Evolutionary conservation across 2,797 vertebrate genomes (phyloP).

Genomic region (Discoglossus pictus): DNA sequence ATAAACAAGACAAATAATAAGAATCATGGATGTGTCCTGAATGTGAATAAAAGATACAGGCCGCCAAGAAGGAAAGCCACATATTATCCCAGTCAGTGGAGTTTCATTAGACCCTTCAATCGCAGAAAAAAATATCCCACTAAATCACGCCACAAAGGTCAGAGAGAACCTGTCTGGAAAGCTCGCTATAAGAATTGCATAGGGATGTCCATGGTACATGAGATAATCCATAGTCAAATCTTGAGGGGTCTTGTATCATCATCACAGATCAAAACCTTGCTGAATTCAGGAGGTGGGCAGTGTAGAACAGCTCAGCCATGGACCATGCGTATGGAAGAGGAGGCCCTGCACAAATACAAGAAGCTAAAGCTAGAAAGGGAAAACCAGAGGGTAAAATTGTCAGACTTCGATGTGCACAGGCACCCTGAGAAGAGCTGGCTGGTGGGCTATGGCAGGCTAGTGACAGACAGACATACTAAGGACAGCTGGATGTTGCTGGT

Average conservation of each 20-base stretch:
- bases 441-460: slow-evolving; percentile 74
- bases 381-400: slow-evolving; percentile 60
- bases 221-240: slow-evolving; percentile 67
- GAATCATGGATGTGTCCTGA: too few relatives aligned
- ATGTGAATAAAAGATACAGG: too few relatives aligned
- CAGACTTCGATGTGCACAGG: slow-evolving; percentile 72
- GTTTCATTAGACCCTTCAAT: slow-evolving; percentile 1
- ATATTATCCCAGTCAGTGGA: too few relatives aligned
- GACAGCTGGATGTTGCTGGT: slow-evolving; percentile 73
- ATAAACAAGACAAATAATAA: too few relatives aligned
- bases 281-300: slow-evolving; percentile 49
- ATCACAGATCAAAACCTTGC: slow-evolving; percentile 68
- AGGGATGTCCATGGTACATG: slow-evolving; percentile 72
- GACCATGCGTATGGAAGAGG: slow-evolving; percentile 67
- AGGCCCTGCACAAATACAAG: slow-evolving; percentile 64
- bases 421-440: slow-evolving; percentile 69
- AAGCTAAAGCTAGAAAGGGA: slow-evolving; percentile 55
- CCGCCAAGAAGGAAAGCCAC: too few relatives aligned
- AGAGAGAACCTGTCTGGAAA: slow-evolving; percentile 66
- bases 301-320: slow-evolving; percentile 75
- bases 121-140: not conserved
- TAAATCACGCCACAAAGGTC: not conserved
- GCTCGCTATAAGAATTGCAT: slow-evolving; percentile 76
- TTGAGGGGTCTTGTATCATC: slow-evolving; percentile 61
- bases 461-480: slow-evolving; percentile 59